Conservation (phyloP, 92 coral and sea anemone species). For the Anthopleura xanthogrammica region DNA sequence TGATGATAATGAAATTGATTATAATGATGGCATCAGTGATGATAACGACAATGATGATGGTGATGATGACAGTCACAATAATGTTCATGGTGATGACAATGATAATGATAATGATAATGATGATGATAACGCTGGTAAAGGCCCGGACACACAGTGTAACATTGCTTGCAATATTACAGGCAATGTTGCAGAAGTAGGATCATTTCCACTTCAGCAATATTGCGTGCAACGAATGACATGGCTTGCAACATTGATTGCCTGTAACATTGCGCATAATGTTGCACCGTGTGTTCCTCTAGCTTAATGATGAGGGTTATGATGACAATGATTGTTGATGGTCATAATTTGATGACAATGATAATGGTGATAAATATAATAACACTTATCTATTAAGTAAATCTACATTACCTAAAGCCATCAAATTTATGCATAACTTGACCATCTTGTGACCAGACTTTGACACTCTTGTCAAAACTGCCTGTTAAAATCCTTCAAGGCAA, state of each 20-base stretch:
- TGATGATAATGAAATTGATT: not conserved
- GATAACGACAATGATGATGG: not conserved
- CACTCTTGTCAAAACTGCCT: conserved; percentile 96
- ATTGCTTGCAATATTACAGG: too few species aligned
- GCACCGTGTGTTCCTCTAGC: too few species aligned
- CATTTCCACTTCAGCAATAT: too few species aligned
- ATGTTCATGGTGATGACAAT: not conserved
- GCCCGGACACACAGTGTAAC: too few species aligned
- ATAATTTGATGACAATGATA: too few species aligned
- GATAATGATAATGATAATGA: not conserved
- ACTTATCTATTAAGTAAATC: too few species aligned
- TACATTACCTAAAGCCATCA: conserved; percentile 87
- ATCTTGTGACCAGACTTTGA: conserved; percentile 98
- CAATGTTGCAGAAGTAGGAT: too few species aligned
- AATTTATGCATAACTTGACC: conserved; percentile 95
- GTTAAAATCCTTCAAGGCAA: conserved; percentile 66
- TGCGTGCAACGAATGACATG: too few species aligned
- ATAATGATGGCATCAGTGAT: not conserved
- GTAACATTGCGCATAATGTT: too few species aligned
- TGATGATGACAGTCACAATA: not conserved
- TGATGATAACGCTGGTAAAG: not conserved
- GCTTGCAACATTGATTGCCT: too few species aligned
- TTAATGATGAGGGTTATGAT: not conserved
- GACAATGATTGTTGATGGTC: not conserved
- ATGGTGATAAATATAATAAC: not conserved